A percentile compares a stretch with the other conserved stretches of the same genome.
phyloP scores from a whole-genome alignment of 2,888 invertebrate genomes.

The Chrysodeixis includens region DNA sequence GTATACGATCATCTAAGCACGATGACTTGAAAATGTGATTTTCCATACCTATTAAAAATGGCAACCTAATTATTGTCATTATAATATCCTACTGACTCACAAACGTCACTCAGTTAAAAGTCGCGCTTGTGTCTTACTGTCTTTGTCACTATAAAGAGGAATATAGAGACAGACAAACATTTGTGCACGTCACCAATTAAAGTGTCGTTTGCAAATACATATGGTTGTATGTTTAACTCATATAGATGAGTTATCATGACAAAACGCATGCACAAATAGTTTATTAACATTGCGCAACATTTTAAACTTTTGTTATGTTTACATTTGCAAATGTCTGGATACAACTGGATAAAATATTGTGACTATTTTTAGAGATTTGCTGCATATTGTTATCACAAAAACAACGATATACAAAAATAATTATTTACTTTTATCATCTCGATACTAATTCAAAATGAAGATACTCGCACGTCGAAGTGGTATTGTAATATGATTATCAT shows the following conservation, averaged over 20 bases:
- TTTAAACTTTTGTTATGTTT: background rate
- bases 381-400: background rate
- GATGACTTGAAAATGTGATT: background rate
- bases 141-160: too few species aligned
- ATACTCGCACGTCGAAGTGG: too few species aligned
- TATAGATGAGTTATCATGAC: background rate
- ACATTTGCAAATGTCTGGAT: background rate
- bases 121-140: too few species aligned
- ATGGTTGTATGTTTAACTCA: too few species aligned
- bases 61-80: background rate
- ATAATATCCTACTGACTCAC: background rate
- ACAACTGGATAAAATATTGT: background rate
- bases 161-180: too few species aligned
- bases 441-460: too few species aligned
- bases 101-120: too few species aligned
- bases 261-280: background rate
- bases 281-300: background rate
- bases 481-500: too few species aligned
- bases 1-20: background rate
- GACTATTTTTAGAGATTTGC: background rate
- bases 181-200: too few species aligned
- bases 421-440: too few species aligned
- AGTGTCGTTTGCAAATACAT: too few species aligned
- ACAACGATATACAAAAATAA: too few species aligned
- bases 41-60: background rate